Conservation (phyloP, 2,113 vertebrate genomes). For the Malurus cyaneus region DNA sequence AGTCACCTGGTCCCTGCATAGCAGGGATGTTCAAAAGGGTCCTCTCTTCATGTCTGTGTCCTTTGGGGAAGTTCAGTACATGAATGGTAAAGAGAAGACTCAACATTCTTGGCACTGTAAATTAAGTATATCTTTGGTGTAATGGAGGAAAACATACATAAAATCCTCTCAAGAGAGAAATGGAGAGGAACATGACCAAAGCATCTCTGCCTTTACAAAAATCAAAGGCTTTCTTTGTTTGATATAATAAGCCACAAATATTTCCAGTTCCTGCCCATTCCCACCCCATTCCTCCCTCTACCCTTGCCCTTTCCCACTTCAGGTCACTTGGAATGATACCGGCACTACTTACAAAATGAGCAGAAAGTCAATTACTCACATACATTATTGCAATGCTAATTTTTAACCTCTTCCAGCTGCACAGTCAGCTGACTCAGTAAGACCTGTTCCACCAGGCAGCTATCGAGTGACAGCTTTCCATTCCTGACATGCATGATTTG, state of each 20-base stretch:
- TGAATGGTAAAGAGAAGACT: neutral
- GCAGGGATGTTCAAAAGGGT: neutral
- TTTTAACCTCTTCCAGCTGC: constrained; percentile 19
- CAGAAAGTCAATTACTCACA: neutral
- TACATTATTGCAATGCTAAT: neutral
- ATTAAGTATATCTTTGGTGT: neutral
- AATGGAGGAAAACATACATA: neutral
- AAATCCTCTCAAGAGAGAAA: neutral
- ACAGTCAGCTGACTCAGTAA: neutral
- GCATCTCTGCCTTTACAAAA: neutral
- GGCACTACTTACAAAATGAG: neutral
- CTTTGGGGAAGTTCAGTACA: neutral
- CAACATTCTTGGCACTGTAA: neutral
- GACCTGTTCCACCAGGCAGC: neutral
- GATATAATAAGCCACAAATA: neutral
- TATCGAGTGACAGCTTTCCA: neutral
- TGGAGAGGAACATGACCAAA: neutral
- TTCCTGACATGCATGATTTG: neutral
- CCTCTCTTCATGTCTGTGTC: neutral
- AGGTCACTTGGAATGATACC: neutral
- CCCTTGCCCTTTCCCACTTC: neutral
- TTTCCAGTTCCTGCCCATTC: neutral
- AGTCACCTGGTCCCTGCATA: neutral
- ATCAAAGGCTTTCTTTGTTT: neutral
- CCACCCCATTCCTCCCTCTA: neutral